phyloP scores from a whole-genome alignment of 2,888 invertebrate species.

The Plusia festucae region DNA sequence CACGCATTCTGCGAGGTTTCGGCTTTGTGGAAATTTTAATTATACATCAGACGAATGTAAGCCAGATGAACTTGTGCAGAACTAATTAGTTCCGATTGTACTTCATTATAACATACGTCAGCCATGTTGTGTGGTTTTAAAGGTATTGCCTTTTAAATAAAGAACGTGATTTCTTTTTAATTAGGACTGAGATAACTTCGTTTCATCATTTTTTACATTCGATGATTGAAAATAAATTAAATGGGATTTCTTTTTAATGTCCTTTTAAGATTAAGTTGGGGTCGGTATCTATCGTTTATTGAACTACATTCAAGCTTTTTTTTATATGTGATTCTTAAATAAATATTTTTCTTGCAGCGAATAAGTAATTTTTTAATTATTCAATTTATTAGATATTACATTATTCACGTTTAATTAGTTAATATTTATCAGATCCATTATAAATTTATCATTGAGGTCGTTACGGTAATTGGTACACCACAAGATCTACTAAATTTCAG shows the following conservation, averaged over 20 bases:
- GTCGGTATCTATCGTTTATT: no score
- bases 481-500: neutral
- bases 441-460: neutral
- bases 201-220: no score
- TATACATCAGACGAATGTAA: conserved; percentile 61
- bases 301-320: no score
- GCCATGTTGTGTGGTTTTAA: neutral
- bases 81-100: conserved; percentile 41
- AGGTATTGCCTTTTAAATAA: neutral
- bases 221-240: no score
- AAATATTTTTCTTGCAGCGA: no score
- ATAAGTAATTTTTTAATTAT: no score
- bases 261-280: no score
- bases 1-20: conserved; percentile 82
- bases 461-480: neutral
- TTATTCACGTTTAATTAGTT: no score
- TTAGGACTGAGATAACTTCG: neutral
- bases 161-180: neutral
- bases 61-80: conserved; percentile 46
- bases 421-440: neutral
- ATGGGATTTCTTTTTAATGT: no score
- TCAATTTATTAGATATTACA: no score
- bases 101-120: neutral
- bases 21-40: conserved; percentile 86
- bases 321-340: no score